A percentile compares a stretch with the other conserved stretches of the same genome.
These are phyloP conservation scores for Etheostoma spectabile DNA, from an alignment of 2,113 vertebrate species.

Conservation along the genomic window DNA sequence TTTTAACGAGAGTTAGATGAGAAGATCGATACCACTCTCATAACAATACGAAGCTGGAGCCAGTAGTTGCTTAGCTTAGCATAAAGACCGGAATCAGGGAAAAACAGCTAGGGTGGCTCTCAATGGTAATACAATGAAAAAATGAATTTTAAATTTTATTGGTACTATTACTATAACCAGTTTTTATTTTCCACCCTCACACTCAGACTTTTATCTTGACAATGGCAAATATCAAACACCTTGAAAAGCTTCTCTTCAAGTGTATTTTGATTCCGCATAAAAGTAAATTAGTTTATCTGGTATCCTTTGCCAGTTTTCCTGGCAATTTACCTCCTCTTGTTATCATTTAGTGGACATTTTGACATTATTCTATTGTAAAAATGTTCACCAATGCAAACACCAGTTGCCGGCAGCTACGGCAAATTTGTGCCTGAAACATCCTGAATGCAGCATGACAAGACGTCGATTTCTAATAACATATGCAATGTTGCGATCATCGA, in stretches of 20 bases:
- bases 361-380: neutral
- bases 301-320: conserved; percentile 6
- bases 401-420: neutral
- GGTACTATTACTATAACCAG: too few relatives aligned
- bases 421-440: neutral
- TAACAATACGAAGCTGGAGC: neutral
- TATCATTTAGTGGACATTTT: neutral
- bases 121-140: neutral
- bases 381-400: neutral
- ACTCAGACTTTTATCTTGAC: too few relatives aligned
- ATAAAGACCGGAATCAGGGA: neutral
- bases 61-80: neutral
- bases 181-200: too few relatives aligned
- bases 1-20: neutral
- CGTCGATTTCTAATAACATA: neutral
- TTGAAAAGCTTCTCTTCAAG: too few relatives aligned
- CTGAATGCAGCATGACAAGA: neutral
- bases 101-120: neutral
- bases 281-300: too few relatives aligned
- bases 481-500: neutral
- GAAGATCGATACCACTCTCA: neutral
- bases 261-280: too few relatives aligned
- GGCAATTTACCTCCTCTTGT: neutral
- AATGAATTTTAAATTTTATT: too few relatives aligned
- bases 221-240: too few relatives aligned